These are phyloP conservation scores for Agrochola circellaris DNA, from an alignment of 2,888 invertebrate species.

Conservation along the genomic window DNA sequence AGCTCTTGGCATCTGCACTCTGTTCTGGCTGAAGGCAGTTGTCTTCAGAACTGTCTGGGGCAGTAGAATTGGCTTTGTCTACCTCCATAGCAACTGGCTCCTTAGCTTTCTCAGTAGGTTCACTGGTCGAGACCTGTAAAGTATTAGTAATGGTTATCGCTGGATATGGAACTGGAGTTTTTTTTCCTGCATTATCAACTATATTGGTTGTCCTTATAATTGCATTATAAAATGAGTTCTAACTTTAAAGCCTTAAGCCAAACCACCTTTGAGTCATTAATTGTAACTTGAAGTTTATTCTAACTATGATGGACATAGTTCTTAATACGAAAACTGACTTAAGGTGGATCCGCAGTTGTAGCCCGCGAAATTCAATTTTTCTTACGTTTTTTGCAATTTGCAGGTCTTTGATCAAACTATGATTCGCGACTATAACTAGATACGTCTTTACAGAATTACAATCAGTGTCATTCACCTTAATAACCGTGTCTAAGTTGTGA, in stretches of 20 bases:
- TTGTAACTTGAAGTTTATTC: neutral
- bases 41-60: constrained; percentile 88
- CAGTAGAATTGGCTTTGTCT: constrained; percentile 77
- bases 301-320: neutral
- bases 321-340: neutral
- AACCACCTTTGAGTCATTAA: neutral
- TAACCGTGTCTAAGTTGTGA: neutral
- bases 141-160: neutral
- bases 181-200: neutral
- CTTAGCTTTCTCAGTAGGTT: constrained; percentile 74
- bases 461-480: too few species aligned
- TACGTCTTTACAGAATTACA: too few species aligned
- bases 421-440: too few species aligned
- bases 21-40: constrained; percentile 85
- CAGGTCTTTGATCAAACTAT: too few species aligned
- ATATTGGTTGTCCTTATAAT: neutral
- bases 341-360: too few species aligned
- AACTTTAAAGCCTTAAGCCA: neutral
- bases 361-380: too few species aligned
- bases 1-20: constrained; percentile 78
- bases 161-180: neutral
- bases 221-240: neutral
- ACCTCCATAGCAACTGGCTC: constrained; percentile 75
- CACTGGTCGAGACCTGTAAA: constrained; percentile 86
- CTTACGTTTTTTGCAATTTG: too few species aligned